These are phyloP conservation scores for Macaca fascicularis DNA, from an alignment of 2,113 vertebrate genomes.

Conservation along the genomic window DNA sequence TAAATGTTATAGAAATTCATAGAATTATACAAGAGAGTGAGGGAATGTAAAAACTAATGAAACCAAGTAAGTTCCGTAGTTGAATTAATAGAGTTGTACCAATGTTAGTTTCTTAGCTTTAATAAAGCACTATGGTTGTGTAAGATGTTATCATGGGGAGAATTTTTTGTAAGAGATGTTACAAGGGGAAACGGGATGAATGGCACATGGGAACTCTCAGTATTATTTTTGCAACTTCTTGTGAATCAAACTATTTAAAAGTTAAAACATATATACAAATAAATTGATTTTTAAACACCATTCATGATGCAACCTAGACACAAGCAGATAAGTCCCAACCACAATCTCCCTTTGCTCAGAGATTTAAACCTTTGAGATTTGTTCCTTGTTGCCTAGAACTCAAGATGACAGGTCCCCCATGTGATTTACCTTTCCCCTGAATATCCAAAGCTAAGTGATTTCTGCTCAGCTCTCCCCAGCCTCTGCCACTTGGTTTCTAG, in stretches of 20 bases:
- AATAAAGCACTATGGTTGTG: not conserved
- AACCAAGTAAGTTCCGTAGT: not conserved
- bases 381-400: not conserved
- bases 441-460: not conserved
- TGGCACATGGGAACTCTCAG: not conserved
- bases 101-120: not conserved
- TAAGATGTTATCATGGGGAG: not conserved
- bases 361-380: not conserved
- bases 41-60: not conserved
- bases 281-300: not conserved
- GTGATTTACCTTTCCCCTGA: not conserved
- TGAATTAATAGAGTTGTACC: not conserved
- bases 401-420: not conserved
- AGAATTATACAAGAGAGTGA: not conserved
- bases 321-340: not conserved
- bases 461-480: not conserved
- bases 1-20: not conserved
- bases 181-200: not conserved
- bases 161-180: not conserved
- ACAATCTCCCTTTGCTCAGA: not conserved
- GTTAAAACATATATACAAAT: not conserved
- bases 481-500: not conserved
- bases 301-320: not conserved
- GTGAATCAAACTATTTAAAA: not conserved
- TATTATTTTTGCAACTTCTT: not conserved